Conservation (phyloP, 2,113 vertebrate species). For the Phyllostomus discolor region DNA sequence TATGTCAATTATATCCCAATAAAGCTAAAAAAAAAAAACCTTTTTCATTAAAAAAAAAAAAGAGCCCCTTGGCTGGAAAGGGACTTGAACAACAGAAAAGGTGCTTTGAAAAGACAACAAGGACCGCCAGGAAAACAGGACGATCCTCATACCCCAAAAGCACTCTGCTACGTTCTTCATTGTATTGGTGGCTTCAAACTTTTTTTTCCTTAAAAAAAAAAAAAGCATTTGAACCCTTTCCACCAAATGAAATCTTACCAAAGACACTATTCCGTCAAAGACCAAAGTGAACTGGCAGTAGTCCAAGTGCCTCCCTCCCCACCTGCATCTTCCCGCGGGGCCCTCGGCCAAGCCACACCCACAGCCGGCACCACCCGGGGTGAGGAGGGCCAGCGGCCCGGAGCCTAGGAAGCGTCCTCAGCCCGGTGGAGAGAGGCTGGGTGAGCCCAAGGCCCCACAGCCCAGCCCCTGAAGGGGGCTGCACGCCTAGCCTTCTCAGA, state of each 20-base stretch:
- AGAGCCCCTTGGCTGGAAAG: neutral
- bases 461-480: neutral
- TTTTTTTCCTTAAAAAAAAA: neutral
- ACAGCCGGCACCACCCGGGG: no score
- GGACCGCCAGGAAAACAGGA: neutral
- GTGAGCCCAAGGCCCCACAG: neutral
- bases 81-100: neutral
- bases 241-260: neutral
- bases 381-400: neutral
- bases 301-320: neutral
- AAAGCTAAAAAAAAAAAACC: neutral
- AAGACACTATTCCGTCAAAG: neutral
- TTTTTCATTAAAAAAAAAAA: neutral
- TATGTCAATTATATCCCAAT: neutral
- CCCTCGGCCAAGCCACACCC: neutral
- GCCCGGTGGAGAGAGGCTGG: neutral
- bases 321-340: neutral
- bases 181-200: neutral
- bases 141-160: neutral
- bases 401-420: fast-evolving
- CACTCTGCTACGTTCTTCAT: neutral
- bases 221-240: neutral
- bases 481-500: neutral
- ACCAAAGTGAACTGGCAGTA: fast-evolving
- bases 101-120: neutral